A percentile compares a stretch with the other conserved stretches of the same genome.
phyloP scores from a whole-genome alignment of 1,140 invertebrate genomes.

The Mycetomoellerius zeteki region DNA sequence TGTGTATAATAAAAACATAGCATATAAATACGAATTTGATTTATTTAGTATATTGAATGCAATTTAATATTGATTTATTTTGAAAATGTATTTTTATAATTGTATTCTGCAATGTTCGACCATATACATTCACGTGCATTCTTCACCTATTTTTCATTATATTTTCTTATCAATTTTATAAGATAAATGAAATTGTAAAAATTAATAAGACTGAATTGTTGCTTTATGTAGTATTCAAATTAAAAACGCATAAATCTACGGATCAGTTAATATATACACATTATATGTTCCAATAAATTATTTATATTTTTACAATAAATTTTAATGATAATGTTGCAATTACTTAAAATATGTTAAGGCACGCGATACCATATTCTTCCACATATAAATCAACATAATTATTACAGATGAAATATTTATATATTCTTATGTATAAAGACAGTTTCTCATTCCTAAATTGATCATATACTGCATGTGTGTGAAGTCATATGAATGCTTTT shows the following conservation, averaged over 20 bases:
- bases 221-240: background rate
- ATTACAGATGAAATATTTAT: background rate
- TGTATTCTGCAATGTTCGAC: background rate
- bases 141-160: background rate
- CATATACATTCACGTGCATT: background rate
- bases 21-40: constrained; percentile 5
- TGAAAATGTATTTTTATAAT: background rate
- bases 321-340: constrained; percentile 30
- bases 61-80: constrained; percentile 12
- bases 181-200: background rate
- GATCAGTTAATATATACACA: background rate
- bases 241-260: constrained; percentile 38
- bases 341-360: constrained; percentile 41
- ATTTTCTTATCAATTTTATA: background rate
- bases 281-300: constrained; percentile 52
- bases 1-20: background rate
- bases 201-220: constrained; percentile 21
- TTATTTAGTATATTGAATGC: constrained; percentile 12
- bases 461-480: background rate
- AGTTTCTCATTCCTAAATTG: background rate
- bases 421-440: background rate
- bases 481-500: background rate
- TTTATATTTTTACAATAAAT: constrained; percentile 27
- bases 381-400: constrained; percentile 13
- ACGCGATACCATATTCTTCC: constrained; percentile 23